Evolutionary conservation across 2,888 invertebrate genomes (phyloP).

Genomic region (Ophonus ardosiacus): DNA sequence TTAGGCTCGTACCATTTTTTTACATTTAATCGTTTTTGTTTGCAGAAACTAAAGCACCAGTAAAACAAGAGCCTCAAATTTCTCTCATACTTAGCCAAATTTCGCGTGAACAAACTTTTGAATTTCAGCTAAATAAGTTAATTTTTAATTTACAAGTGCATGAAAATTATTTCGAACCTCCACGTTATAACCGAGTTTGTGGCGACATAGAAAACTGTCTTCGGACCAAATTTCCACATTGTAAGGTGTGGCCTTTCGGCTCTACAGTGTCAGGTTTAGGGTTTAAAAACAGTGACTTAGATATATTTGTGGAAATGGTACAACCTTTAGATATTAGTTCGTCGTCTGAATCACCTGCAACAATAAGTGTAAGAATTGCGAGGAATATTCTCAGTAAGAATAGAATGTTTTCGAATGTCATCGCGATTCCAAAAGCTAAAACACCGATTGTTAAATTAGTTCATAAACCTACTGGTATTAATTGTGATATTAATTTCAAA

Average conservation of each 20-base stretch:
- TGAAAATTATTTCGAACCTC: conserved; percentile 65
- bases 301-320: conserved; percentile 80
- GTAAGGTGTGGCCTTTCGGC: conserved; percentile 81
- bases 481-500: conserved; percentile 86
- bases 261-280: conserved; percentile 85
- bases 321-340: conserved; percentile 65
- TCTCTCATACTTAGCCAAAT: conserved; percentile 25
- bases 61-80: conserved; percentile 18
- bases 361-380: conserved; percentile 68
- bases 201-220: conserved; percentile 75
- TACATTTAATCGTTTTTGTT: not conserved
- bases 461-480: conserved; percentile 80
- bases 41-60: not conserved
- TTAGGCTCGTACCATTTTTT: not conserved
- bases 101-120: conserved; percentile 65
- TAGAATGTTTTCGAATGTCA: conserved; percentile 77
- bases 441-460: conserved; percentile 88
- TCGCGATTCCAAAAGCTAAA: conserved; percentile 84
- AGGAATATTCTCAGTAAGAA: conserved; percentile 67
- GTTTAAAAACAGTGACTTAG: conserved; percentile 85
- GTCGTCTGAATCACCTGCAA: conserved; percentile 54
- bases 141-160: conserved; percentile 74
- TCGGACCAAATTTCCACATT: conserved; percentile 74
- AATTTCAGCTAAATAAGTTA: conserved; percentile 74
- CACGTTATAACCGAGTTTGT: conserved; percentile 74